These are phyloP conservation scores for Drosophila tropicalis DNA, from an alignment of 1,140 invertebrate genomes.

Conservation along the genomic window DNA sequence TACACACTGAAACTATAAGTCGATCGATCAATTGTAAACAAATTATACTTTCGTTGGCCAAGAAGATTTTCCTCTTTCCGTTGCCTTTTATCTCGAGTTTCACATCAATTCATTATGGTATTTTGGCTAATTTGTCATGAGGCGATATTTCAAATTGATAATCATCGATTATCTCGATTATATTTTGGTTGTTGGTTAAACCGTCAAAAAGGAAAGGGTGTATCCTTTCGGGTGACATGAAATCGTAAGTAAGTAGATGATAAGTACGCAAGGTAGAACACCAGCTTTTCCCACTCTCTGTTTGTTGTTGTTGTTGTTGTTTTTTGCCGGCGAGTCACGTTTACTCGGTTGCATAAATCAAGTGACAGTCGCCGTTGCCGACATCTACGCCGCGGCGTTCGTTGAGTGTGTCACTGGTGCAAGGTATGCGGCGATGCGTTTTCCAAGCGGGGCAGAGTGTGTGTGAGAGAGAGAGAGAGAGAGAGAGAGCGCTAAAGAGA, in stretches of 20 bases:
- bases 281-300: not conserved
- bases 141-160: not conserved
- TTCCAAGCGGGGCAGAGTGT: not conserved
- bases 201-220: not conserved
- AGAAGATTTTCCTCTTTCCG: too few relatives aligned
- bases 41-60: too few relatives aligned
- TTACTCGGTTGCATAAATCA: conserved; percentile 57
- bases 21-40: too few relatives aligned
- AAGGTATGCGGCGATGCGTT: conserved; percentile 33
- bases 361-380: conserved; percentile 43
- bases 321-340: conserved; percentile 47
- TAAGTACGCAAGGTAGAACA: not conserved
- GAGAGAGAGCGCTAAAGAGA: conserved; percentile 28
- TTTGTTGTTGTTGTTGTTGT: conserved; percentile 2
- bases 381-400: not conserved
- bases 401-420: conserved; percentile 57
- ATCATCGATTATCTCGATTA: not conserved
- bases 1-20: too few relatives aligned
- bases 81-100: not conserved
- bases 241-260: not conserved
- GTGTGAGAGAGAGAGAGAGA: not conserved
- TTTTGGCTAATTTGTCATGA: conserved; percentile 14
- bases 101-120: too few relatives aligned
- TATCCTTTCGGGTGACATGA: not conserved
- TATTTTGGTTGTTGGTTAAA: not conserved